Base-by-base conservation (phyloP, 2,888 invertebrate genomes). In the Drosophila phalerata region DNA sequence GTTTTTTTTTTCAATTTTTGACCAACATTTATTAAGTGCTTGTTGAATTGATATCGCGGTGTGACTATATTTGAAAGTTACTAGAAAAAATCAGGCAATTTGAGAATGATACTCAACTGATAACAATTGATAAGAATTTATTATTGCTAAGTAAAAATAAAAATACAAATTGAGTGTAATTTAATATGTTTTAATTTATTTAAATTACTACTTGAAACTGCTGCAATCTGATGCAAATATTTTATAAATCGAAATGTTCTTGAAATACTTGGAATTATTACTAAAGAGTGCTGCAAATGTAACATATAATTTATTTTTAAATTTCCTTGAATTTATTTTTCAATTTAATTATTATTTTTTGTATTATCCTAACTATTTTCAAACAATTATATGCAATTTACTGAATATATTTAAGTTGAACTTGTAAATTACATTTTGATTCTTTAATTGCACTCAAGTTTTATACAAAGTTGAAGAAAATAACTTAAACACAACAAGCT, bases 401-500 rank as follows among this genome's bases (percentile, higher is more conserved):
- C 1, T 25, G 6, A 0, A 15, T n/a, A 34, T 51, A 17, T 40
- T 40, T 40, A 2, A 47, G 5, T 47, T 57, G 15, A 28, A 17
- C 13, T 45, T 22, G 17, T 37, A n/a, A 49, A 34, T 49, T 19
- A 22, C 11, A 34, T 13, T 48, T 60, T 19, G 9, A 49, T 37
- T 5, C 37, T 8, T 37, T 37, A 37, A 37, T 51, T 37, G 37
- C 15, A 15, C 15, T 53, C 9, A 11, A 34, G 34, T 40, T 65
- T 8, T 40, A 13, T 32, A 15, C n/a, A 25, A 56, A 56, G n/a
- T 53, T 40, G 40, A 38, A 25, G 69, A 58, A 60, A 25, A 49
- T 40, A 63, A 58, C 53, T 74, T 43, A 45, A 48, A 17, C 40
- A 38, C 63, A 77, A 56, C 64, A 57, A 65, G 74, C 63, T 75